phyloP scores from a whole-genome alignment of 2,113 vertebrate genomes.

The Xerus inauris region DNA sequence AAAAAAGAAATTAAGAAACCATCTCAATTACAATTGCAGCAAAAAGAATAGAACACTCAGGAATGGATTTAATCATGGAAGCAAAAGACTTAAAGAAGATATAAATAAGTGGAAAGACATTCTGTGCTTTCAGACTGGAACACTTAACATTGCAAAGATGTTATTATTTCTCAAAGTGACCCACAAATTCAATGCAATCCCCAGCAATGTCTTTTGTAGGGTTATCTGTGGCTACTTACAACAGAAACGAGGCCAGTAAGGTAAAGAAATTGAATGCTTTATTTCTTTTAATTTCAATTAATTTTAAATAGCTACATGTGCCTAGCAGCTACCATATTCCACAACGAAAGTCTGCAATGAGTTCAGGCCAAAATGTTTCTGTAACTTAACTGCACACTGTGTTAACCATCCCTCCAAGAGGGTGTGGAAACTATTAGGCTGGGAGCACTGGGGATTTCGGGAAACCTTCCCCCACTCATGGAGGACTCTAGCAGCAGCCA shows the following conservation, averaged over 20 bases:
- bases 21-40: not conserved
- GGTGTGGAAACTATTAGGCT: constrained; percentile 40
- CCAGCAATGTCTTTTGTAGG: not conserved
- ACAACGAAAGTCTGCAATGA: not conserved
- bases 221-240: not conserved
- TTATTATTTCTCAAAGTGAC: not conserved
- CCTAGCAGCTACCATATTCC: not conserved
- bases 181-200: not conserved
- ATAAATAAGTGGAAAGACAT: not conserved
- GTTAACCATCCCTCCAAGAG: not conserved
- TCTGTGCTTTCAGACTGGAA: not conserved
- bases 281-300: not conserved
- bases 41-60: not conserved
- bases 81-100: not conserved
- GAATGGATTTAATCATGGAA: not conserved
- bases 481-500: not conserved
- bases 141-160: not conserved
- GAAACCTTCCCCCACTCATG: not conserved
- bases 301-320: not conserved
- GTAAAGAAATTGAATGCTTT: not conserved
- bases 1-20: constrained; percentile 1
- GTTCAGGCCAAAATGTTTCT: not conserved
- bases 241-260: not conserved
- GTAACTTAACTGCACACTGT: not conserved
- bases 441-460: not conserved